A percentile compares a stretch with the other conserved stretches of the same genome.
Evolutionary conservation across 2,888 invertebrate species (phyloP).

Genomic region (Enchytraeus crypticus): DNA sequence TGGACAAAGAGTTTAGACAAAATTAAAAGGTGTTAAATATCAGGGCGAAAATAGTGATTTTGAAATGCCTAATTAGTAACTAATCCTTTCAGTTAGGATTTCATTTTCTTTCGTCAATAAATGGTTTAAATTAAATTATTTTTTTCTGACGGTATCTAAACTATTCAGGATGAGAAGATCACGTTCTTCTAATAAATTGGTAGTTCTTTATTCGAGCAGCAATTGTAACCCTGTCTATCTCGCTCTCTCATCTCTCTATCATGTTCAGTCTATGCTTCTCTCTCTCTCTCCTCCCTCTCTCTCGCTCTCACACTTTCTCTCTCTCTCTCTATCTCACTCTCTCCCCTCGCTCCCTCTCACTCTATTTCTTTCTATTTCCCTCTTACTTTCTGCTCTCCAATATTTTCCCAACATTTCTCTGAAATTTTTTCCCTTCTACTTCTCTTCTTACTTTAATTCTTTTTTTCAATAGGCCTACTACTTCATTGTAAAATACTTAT

Average conservation of each 20-base stretch:
- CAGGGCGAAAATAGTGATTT: no score
- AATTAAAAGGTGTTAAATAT: no score
- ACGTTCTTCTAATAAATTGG: no score
- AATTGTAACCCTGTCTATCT: not conserved
- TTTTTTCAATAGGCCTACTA: conserved; percentile 7
- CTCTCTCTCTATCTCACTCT: not conserved
- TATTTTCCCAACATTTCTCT: not conserved
- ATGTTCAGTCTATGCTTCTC: not conserved
- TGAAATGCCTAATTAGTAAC: no score
- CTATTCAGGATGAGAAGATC: no score
- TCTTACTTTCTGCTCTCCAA: not conserved
- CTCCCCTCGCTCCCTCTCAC: not conserved
- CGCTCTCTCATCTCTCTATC: not conserved
- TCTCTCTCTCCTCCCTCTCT: not conserved
- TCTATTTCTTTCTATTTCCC: not conserved
- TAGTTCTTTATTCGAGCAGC: no score
- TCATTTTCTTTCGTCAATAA: no score
- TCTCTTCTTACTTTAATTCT: conserved; percentile 4
- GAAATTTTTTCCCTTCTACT: not conserved
- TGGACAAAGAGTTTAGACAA: no score
- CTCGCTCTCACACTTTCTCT: not conserved
- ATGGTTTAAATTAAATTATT: no score
- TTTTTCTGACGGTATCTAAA: no score
- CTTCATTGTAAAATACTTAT: no score
- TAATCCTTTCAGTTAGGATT: no score